Base-by-base conservation (phyloP, 2,113 vertebrate genomes). In the Heliornis fulica region DNA sequence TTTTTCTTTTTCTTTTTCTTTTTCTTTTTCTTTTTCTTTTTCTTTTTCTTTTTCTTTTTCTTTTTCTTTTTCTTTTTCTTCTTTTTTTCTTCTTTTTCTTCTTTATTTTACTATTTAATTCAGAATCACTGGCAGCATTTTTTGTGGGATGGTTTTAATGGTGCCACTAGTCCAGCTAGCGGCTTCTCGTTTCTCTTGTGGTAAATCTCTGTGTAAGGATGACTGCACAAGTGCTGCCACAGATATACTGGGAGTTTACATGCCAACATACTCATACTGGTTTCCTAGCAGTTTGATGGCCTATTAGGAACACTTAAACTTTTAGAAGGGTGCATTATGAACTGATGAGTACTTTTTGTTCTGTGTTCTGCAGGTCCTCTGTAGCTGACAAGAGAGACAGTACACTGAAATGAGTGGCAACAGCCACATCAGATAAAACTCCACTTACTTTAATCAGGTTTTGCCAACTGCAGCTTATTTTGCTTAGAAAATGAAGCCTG, bases 401-500 rank as follows among this genome's bases (percentile, higher is more conserved):
- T 63, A 36, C 2, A 2, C 50, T 32, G 89, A 85, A 95, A 92
- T 64, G 80, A 89, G 66, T 66, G 46, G 56, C 74, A 90, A 80
- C 89, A 89, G 51, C 48, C 56, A 83, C 74, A 90, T 87, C 91
- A 92, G 77, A 89, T 78, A 50, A 59, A 92, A 64, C 36, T 41
- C 53, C 38, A 36, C 63, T 91, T 79, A 63, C 83, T 95, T 96
- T 89, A 80, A 93, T 97, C 92, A 92, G 34, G 29, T 85, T 96
- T 93, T 65, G 65, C 86, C 92, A 87, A 78, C 60, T 60, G 65
- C 65, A 69, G 77, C 80, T 81, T 64, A 78, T 80, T 95, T 91
- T 85, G 51, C 68, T 86, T 76, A 48, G 60, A 78, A 96, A 96
- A 89, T 46, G 75, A 96, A 97, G 61, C 43, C 60, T 90, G 71